Base-by-base conservation (phyloP, 2,888 invertebrate species). In the Cactoblastis cactorum region DNA sequence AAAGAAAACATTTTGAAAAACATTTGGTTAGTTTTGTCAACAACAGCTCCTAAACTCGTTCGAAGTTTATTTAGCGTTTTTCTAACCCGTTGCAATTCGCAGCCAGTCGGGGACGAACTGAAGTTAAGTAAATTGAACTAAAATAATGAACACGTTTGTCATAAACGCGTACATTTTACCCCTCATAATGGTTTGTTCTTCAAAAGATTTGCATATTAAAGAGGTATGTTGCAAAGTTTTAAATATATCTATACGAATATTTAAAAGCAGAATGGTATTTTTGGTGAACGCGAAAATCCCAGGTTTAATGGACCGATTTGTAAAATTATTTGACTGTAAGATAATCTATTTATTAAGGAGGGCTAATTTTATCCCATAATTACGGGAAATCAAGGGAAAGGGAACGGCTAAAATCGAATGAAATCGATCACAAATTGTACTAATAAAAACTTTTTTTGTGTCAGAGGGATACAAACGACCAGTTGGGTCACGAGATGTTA, bases 141-240 rank as follows among this genome's bases (percentile, higher is more conserved):
- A 14, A 1, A 28, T 15, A 22, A 43, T 43, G 43, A 11, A 2
- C 14, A 4, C 28, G 11, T 32, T 28, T 11, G 3, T 15, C 2
- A 24, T n/a, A 32, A 17, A 11, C 11, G 28, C 17, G 28, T 43
- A 5, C 9, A 9, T 43, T 43, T 32, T 28, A 11, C 15, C 43
- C 0, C 14, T 43, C 4, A 1, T 49, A 41, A 15, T 24, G 50
- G 34, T 34, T 15, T 56, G 58, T 22, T 47, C 46, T 14, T 45
- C 62, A 14, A 68, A 68, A 49, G 57, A 68, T 51, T 54, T 65
- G 37, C 65, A 71, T 53, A 3, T 51, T 3, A 71, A 69, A 62
- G 57, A 63, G 59, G 72, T 72, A 54, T 45, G 65, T 56, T 4
- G 15, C 14, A n/a, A 22, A 17, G 6, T 8, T 14, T 43, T 32